These are phyloP conservation scores for Orius insidiosus DNA, from an alignment of 1,140 invertebrate genomes.

Conservation along the genomic window DNA sequence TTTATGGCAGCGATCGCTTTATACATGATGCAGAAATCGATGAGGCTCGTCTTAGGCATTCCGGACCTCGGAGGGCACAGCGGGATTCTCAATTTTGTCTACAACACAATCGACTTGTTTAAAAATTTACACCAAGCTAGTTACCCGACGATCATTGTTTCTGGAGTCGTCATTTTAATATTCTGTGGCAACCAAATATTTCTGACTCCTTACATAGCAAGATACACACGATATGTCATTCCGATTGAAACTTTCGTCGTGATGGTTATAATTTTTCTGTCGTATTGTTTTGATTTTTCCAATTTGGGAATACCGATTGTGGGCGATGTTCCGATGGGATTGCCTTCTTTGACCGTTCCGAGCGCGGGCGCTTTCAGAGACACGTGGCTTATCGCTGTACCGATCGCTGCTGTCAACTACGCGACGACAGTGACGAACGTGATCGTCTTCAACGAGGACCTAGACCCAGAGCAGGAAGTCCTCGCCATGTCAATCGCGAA, in stretches of 20 bases:
- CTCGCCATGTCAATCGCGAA: slow-evolving; percentile 10
- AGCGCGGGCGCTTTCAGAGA: neutral
- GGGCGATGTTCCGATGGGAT: slow-evolving; percentile 11
- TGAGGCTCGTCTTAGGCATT: slow-evolving; percentile 11
- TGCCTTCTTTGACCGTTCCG: neutral
- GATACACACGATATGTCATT: slow-evolving; percentile 7
- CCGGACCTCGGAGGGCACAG: slow-evolving; percentile 7
- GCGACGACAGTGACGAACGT: slow-evolving; percentile 9
- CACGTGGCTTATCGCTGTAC: slow-evolving; percentile 2
- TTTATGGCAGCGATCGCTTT: slow-evolving; percentile 9
- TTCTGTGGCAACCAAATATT: slow-evolving; percentile 10
- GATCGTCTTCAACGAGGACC: slow-evolving; percentile 8
- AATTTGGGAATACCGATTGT: slow-evolving; percentile 7
- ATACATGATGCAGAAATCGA: slow-evolving; percentile 10
- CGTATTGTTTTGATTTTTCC: slow-evolving; percentile 11
- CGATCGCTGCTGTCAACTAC: slow-evolving; percentile 10
- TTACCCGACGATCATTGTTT: slow-evolving; percentile 4
- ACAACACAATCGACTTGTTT: slow-evolving; percentile 8
- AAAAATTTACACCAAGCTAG: slow-evolving; percentile 3
- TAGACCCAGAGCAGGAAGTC: slow-evolving; percentile 9
- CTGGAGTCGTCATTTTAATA: slow-evolving; percentile 6
- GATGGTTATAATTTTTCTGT: slow-evolving; percentile 9
- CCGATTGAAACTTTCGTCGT: slow-evolving; percentile 14
- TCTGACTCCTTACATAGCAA: slow-evolving; percentile 6
- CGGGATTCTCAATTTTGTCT: slow-evolving; percentile 6